Base-by-base conservation (phyloP, 2,888 invertebrate species). In the Phyllotreta cruciferae region DNA sequence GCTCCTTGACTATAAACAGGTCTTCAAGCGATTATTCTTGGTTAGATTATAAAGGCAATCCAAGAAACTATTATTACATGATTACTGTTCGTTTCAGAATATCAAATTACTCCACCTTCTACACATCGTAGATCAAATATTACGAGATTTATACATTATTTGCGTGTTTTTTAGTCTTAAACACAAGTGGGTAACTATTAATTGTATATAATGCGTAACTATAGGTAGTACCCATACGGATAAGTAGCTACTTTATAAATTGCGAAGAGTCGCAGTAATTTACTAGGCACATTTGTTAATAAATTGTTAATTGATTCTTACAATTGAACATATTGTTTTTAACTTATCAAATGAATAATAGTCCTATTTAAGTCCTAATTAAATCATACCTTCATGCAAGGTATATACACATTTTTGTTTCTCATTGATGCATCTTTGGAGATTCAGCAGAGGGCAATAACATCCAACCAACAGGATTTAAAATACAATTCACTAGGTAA, bases 1-100 rank as follows among this genome's bases (percentile, higher is more conserved):
- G 45, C 47, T 14, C 47, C 47, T 24, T 11, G 47, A 47, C 47
- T 47, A 47, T 47, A 13, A 47, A 44, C 14, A 3, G 8, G 47
- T 14, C 47, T 8, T 47, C 34, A 47, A 66, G 67, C 64, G 63
- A 66, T 66, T 60, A 63, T 65, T 64, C 64, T 65, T 65, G 60
- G 57, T 62, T 53, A 49, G 65, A 68, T 65, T 62, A 62, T 66
- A 63, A 8, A 14, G 24, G 9, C 65, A 68, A 68, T 68, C 60
- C 62, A 67, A 64, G 63, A 52, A 65, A 49, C 57, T 60, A 65
- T 66, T 66, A 64, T 68, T 65, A 62, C 56, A 57, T 65, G 62
- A 68, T 68, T 68, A 68, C 65, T 64, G 55, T 60, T 61, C 63
- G 57, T 60, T 60, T 47, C 34, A 6, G 6, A 55, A 64, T 62